Percentiles rank a stretch among this genome's conserved stretches.
Evolutionary conservation across 2,888 invertebrate species (phyloP).

Genomic region (Caenorhabditis uteleia): DNA sequence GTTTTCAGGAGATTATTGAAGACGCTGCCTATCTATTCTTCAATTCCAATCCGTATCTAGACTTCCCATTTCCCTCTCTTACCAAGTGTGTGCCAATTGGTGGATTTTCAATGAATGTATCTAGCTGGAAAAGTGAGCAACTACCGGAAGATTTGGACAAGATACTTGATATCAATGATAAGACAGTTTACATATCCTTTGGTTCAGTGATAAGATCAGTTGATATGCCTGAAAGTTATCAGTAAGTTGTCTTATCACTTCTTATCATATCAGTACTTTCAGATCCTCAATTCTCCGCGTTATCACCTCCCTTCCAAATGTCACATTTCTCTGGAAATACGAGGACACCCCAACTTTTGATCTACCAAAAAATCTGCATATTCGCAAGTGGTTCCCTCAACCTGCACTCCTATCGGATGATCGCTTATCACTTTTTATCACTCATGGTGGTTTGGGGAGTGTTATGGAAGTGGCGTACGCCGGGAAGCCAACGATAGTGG

Average conservation of each 20-base stretch:
- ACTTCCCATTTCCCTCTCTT: constrained; percentile 23
- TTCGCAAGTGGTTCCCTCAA: constrained; percentile 1
- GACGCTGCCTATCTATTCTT: constrained; percentile 17
- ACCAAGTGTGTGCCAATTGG: constrained; percentile 29
- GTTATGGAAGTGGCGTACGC: constrained; percentile 37
- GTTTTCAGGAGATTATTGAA: constrained; percentile 13
- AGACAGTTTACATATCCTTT: constrained; percentile 33
- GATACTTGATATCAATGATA: constrained; percentile 7
- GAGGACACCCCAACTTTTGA: not conserved
- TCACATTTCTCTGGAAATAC: constrained; percentile 1
- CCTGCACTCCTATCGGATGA: constrained; percentile 4
- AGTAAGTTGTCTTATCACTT: not conserved
- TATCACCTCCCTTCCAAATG: not conserved
- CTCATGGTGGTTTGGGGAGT: constrained; percentile 44
- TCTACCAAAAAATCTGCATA: not conserved
- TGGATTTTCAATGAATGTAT: constrained; percentile 25
- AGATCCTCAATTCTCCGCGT: not conserved
- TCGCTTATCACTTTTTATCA: constrained; percentile 36
- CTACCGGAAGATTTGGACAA: constrained; percentile 4
- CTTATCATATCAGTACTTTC: too few species aligned
- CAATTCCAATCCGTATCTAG: constrained; percentile 30
- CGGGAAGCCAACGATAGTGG: constrained; percentile 33
- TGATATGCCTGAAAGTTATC: constrained; percentile 23
- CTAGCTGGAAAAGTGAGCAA: constrained; percentile 15
- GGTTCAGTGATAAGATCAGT: constrained; percentile 31